These are phyloP conservation scores for Aphidius ervi DNA, from an alignment of 1,140 invertebrate genomes.

Conservation along the genomic window DNA sequence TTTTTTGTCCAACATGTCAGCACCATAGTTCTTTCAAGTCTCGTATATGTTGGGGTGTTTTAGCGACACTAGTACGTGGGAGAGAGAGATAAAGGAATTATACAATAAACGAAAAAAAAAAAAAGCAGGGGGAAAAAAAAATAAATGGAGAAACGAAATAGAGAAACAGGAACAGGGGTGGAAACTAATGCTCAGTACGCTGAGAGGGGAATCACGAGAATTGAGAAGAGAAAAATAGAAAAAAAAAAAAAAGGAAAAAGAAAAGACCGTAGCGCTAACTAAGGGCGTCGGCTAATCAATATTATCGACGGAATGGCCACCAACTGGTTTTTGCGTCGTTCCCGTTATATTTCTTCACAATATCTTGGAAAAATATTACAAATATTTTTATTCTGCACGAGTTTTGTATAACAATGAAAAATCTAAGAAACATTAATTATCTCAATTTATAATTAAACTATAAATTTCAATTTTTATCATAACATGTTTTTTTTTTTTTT, in stretches of 20 bases:
- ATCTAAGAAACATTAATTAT: too few species aligned
- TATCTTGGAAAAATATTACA: too few species aligned
- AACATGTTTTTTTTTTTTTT: too few species aligned
- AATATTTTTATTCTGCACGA: too few species aligned
- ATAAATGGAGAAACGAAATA: slow-evolving; percentile 11
- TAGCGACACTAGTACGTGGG: too few species aligned
- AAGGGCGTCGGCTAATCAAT: slow-evolving; percentile 54
- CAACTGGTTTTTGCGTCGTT: neutral
- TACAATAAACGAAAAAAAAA: slow-evolving; percentile 8
- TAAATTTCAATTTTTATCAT: too few species aligned
- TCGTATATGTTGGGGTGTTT: too few species aligned
- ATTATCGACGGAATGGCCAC: slow-evolving; percentile 46
- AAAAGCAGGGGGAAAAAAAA: slow-evolving; percentile 18
- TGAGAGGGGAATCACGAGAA: neutral
- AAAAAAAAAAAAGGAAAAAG: slow-evolving; percentile 36
- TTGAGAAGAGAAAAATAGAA: slow-evolving; percentile 12
- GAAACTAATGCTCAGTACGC: neutral
- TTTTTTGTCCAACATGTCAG: too few species aligned
- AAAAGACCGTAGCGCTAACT: slow-evolving; percentile 41
- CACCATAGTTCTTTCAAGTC: too few species aligned
- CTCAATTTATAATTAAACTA: too few species aligned
- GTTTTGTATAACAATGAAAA: too few species aligned
- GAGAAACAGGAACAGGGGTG: slow-evolving; percentile 10
- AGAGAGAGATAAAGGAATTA: slow-evolving; percentile 24
- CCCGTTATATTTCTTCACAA: too few species aligned